These are phyloP conservation scores for Empidonax alnorum DNA, from an alignment of 2,113 vertebrate genomes.

Conservation along the genomic window DNA sequence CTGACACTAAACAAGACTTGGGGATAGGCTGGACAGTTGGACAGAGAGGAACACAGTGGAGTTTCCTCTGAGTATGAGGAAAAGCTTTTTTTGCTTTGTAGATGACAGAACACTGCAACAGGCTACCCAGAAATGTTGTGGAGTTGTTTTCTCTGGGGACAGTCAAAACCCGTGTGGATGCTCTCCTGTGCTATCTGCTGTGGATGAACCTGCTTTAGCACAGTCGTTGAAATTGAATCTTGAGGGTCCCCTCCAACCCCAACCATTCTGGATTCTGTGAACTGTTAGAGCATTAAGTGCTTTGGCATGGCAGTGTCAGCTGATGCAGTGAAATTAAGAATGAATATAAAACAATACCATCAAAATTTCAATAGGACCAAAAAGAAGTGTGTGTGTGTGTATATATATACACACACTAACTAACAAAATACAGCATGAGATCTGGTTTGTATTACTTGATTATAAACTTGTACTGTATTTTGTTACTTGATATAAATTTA, in stretches of 20 bases:
- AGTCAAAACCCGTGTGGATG: not conserved
- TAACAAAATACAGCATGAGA: not conserved
- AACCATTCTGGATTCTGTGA: not conserved
- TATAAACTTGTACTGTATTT: not conserved
- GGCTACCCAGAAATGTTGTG: not conserved
- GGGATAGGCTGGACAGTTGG: fast-evolving
- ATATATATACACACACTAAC: not conserved
- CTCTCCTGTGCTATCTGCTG: not conserved
- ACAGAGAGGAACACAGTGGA: not conserved
- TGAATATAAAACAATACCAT: not conserved
- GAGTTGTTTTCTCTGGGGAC: not conserved
- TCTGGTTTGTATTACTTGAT: not conserved
- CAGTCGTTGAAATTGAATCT: fast-evolving
- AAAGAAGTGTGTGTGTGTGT: not conserved
- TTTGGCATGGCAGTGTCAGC: not conserved
- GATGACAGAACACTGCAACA: not conserved
- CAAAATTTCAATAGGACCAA: not conserved
- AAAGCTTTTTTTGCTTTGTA: too few relatives aligned
- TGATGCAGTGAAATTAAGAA: not conserved
- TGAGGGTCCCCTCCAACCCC: not conserved
- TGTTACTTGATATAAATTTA: not conserved
- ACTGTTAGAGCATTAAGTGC: not conserved
- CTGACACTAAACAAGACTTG: not conserved
- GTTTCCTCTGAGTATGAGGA: not conserved
- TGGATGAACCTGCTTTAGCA: not conserved